phyloP scores from a whole-genome alignment of 2,797 vertebrate genomes.

The Microctenopoma steveboyesi region DNA sequence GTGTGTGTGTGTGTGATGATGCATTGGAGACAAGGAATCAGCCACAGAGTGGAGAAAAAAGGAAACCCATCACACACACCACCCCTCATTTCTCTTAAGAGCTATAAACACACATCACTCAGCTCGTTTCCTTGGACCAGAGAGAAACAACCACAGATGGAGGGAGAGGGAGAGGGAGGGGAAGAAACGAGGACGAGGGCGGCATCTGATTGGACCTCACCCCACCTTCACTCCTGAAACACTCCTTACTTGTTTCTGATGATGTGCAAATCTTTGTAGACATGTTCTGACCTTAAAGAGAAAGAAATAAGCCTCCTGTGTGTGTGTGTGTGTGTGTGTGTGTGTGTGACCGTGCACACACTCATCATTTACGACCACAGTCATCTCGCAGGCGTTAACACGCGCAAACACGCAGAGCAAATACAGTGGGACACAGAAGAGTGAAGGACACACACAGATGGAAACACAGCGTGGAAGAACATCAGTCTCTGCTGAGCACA shows the following conservation, averaged over 20 bases:
- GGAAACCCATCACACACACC: constrained; percentile 56
- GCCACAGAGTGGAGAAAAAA: constrained; percentile 58
- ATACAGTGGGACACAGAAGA: constrained; percentile 39
- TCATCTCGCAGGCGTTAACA: constrained; percentile 13
- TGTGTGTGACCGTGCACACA: constrained; percentile 15
- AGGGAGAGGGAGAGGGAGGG: constrained; percentile 1
- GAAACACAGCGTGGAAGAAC: constrained; percentile 59
- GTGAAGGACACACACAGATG: constrained; percentile 44
- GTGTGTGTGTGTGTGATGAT: constrained; percentile 36
- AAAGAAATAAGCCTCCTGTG: constrained; percentile 1
- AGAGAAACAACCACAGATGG: constrained; percentile 12
- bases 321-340: constrained; percentile 7
- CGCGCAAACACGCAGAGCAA: constrained; percentile 39
- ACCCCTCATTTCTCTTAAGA: constrained; percentile 48
- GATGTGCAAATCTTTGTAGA: too few relatives aligned
- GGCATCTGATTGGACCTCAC: not conserved
- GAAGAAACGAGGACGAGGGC: not conserved
- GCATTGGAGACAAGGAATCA: constrained; percentile 60
- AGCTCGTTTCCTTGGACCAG: constrained; percentile 19
- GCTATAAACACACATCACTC: constrained; percentile 58
- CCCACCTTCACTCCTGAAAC: too few relatives aligned
- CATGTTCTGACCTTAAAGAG: not conserved
- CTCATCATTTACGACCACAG: constrained; percentile 29
- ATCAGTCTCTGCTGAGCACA: constrained; percentile 60
- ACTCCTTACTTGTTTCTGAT: too few relatives aligned